Evolutionary conservation across 2,888 invertebrate species (phyloP).

Genomic region (Patella caerulea): DNA sequence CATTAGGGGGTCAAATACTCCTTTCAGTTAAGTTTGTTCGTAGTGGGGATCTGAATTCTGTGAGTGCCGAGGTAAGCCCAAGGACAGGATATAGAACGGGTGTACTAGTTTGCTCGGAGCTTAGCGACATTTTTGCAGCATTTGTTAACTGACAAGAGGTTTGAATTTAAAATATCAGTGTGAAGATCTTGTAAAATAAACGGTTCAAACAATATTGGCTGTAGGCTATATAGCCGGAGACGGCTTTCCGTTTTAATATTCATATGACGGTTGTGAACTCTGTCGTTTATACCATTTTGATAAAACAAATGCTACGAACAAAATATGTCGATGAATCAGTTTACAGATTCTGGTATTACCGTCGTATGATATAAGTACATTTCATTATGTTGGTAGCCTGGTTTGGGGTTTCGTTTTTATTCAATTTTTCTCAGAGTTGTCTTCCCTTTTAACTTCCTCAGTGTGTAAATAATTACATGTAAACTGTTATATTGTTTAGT

Average conservation of each 20-base stretch:
- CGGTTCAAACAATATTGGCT: too few relatives aligned
- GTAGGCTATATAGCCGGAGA: too few relatives aligned
- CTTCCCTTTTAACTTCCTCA: neutral
- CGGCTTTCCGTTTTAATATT: too few relatives aligned
- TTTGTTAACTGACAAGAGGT: conserved; percentile 2
- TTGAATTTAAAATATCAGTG: conserved; percentile 5
- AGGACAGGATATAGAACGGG: neutral
- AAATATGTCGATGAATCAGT: neutral
- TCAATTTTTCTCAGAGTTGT: neutral
- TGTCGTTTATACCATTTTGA: too few relatives aligned
- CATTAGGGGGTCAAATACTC: neutral
- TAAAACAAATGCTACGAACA: too few relatives aligned
- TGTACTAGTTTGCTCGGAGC: neutral
- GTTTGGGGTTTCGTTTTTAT: neutral
- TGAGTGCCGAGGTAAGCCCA: neutral
- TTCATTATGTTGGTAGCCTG: too few relatives aligned
- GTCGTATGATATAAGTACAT: neutral
- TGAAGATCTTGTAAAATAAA: neutral
- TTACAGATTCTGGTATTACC: neutral
- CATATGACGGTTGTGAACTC: too few relatives aligned
- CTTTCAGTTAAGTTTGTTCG: conserved; percentile 2
- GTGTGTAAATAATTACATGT: neutral
- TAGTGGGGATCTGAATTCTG: neutral
- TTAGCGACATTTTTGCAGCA: neutral
- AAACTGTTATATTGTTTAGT: neutral